A percentile compares a stretch with the other conserved stretches of the same genome.
phyloP scores from a whole-genome alignment of 30 jellyfish, hydroid and myxozoan genomes.

The Pelagia noctiluca region DNA sequence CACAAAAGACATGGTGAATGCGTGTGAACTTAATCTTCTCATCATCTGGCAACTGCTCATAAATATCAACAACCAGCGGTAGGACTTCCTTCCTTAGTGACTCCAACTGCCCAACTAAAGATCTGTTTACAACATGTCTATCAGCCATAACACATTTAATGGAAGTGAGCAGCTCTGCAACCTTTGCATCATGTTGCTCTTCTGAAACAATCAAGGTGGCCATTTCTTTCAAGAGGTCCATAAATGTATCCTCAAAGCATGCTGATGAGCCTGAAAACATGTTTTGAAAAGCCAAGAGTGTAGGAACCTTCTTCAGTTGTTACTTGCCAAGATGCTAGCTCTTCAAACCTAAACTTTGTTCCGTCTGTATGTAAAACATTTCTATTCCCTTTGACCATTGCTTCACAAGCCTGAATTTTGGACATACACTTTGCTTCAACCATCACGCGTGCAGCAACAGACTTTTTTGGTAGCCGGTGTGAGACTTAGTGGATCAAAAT shows the following conservation, averaged over 20 bases:
- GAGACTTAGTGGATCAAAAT: no score
- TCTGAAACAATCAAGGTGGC: slow-evolving; percentile 20
- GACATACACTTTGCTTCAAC: slow-evolving; percentile 1
- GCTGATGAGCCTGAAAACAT: slow-evolving; percentile 33
- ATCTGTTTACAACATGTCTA: background rate
- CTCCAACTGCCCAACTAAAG: background rate
- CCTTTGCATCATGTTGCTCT: background rate
- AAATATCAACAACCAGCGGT: slow-evolving; percentile 12
- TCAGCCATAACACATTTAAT: slow-evolving; percentile 11
- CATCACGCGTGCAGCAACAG: slow-evolving; percentile 5
- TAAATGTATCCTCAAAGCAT: slow-evolving; percentile 12
- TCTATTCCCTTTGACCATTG: background rate
- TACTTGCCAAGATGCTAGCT: slow-evolving; percentile 15
- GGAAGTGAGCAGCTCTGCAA: background rate
- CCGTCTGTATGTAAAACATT: slow-evolving; percentile 24
- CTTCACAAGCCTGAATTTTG: slow-evolving; percentile 13
- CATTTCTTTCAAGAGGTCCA: background rate
- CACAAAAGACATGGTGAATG: slow-evolving; percentile 41
- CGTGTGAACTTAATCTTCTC: background rate
- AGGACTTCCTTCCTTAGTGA: background rate
- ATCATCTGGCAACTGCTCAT: slow-evolving; percentile 20
- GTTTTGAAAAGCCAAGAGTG: slow-evolving; percentile 21
- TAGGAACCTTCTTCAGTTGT: slow-evolving; percentile 7
- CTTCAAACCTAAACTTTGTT: slow-evolving; percentile 18
- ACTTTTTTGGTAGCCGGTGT: slow-evolving; percentile 28